Evolutionary conservation across 2,888 invertebrate species (phyloP).

Genomic region (Pandemis cinnamomeana): DNA sequence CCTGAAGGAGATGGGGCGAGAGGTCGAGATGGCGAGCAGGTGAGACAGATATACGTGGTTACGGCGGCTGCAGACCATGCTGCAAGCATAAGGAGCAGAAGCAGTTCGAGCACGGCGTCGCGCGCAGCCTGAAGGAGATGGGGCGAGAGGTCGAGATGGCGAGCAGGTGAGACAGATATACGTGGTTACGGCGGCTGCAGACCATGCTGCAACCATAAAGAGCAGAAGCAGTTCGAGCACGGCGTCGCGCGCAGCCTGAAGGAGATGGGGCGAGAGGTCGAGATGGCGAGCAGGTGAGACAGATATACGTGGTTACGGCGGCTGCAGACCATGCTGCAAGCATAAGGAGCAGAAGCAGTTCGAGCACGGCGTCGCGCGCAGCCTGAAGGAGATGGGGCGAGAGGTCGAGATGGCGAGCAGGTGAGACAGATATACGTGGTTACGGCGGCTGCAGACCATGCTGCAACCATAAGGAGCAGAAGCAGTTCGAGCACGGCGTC

Average conservation of each 20-base stretch:
- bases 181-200: neutral
- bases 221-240: constrained; percentile 91
- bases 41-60: constrained; percentile 57
- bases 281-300: constrained; percentile 89
- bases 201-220: constrained; percentile 90
- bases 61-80: constrained; percentile 75
- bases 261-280: constrained; percentile 90
- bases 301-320: neutral
- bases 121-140: constrained; percentile 85
- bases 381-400: constrained; percentile 88
- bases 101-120: constrained; percentile 87
- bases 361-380: constrained; percentile 86
- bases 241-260: constrained; percentile 86
- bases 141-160: constrained; percentile 92
- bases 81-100: constrained; percentile 93
- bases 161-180: constrained; percentile 85
- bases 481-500: too few relatives aligned
- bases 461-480: neutral
- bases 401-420: constrained; percentile 92
- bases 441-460: constrained; percentile 57
- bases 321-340: constrained; percentile 85
- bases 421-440: constrained; percentile 64
- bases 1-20: constrained; percentile 88
- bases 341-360: constrained; percentile 93
- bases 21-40: constrained; percentile 92